Evolutionary conservation across 2,888 invertebrate species (phyloP).

Genomic region (Endotricha flammealis): DNA sequence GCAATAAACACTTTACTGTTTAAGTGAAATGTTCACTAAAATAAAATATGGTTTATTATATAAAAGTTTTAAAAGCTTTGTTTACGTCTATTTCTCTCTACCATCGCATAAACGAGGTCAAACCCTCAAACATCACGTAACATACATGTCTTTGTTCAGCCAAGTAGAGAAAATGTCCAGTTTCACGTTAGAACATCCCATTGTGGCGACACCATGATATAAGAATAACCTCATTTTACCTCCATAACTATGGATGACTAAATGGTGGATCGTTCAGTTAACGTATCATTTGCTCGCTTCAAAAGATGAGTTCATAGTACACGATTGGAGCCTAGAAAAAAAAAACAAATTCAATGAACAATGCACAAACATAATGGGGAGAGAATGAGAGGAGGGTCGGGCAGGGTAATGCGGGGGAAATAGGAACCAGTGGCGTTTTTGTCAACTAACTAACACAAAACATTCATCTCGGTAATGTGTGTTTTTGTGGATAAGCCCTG

Average conservation of each 20-base stretch:
- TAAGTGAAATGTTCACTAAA: too few species aligned
- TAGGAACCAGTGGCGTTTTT: constrained; percentile 4
- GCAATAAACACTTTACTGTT: too few species aligned
- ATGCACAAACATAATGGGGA: constrained; percentile 6
- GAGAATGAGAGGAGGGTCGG: constrained; percentile 4
- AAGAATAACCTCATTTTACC: constrained; percentile 23
- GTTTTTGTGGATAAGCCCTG: constrained; percentile 1
- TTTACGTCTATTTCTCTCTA: too few species aligned
- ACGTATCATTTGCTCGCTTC: constrained; percentile 11
- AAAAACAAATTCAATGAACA: constrained; percentile 9
- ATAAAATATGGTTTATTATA: too few species aligned
- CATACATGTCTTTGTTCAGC: constrained; percentile 2
- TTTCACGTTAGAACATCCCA: constrained; percentile 1
- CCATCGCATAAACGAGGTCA: too few species aligned
- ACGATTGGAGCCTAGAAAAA: constrained; percentile 1
- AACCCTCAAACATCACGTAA: too few species aligned
- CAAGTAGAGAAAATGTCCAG: constrained; percentile 4
- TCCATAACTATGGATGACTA: constrained; percentile 20
- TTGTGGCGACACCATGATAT: constrained; percentile 12
- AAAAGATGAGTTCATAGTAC: constrained; percentile 5
- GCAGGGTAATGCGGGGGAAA: not conserved
- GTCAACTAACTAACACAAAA: constrained; percentile 4
- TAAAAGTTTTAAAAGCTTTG: too few species aligned
- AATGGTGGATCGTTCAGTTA: constrained; percentile 1
- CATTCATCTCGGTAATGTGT: constrained; percentile 1